A percentile compares a stretch with the other conserved stretches of the same genome.
Conservation (phyloP, 2,113 vertebrate species). For the Pluvianellus socialis region DNA sequence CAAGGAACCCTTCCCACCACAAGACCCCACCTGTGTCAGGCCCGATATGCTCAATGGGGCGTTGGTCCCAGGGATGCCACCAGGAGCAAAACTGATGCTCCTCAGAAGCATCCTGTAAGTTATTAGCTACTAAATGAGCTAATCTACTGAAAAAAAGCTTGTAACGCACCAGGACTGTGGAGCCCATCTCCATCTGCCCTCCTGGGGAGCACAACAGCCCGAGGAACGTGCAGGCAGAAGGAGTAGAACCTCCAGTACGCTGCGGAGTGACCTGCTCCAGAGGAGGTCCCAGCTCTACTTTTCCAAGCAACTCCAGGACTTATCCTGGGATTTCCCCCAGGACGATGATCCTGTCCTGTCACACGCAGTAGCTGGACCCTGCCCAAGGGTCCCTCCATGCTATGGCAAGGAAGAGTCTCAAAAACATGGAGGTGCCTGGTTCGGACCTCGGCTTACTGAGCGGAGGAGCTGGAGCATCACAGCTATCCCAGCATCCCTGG, state of each 20-base stretch:
- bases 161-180: background rate
- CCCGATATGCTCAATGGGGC: rapidly evolving
- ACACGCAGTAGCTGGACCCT: too few species aligned
- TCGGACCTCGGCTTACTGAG: rapidly evolving
- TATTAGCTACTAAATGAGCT: background rate
- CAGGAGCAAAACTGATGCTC: background rate
- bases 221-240: background rate
- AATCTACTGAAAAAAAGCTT: background rate
- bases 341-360: background rate
- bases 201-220: background rate
- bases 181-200: background rate
- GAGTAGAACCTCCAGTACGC: rapidly evolving
- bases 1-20: background rate
- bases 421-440: background rate
- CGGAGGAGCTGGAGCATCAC: background rate
- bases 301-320: background rate
- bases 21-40: background rate
- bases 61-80: background rate
- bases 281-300: background rate
- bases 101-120: background rate
- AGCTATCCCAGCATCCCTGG: background rate
- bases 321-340: background rate
- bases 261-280: rapidly evolving
- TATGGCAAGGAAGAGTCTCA: background rate
- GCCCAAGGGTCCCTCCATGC: background rate